Evolutionary conservation across 2,888 invertebrate species (phyloP).

Genomic region (Drosophila mercatorum): DNA sequence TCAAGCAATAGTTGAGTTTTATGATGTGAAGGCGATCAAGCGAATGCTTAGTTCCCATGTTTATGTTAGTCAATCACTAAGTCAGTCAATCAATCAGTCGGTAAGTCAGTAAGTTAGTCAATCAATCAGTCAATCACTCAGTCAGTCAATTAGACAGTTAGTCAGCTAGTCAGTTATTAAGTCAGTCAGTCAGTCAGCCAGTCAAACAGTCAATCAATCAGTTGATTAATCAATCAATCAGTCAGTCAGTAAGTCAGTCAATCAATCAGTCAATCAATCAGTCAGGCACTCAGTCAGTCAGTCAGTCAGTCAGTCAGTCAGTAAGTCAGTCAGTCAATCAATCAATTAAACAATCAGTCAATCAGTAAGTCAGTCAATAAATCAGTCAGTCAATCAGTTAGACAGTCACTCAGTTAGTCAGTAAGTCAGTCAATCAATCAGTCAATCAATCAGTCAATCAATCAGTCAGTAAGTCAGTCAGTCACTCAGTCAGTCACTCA

Average conservation of each 20-base stretch:
- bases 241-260: neutral
- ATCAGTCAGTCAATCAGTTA: neutral
- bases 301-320: neutral
- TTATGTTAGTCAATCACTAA: neutral
- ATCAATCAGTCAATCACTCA: neutral
- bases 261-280: neutral
- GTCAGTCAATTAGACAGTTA: neutral
- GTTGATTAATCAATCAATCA: neutral
- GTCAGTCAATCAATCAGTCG: neutral
- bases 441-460: neutral
- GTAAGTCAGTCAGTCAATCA: neutral
- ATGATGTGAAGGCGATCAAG: no score
- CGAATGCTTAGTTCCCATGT: no score
- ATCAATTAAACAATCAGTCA: neutral
- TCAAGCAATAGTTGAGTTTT: no score
- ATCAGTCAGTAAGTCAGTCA: neutral
- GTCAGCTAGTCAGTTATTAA: neutral
- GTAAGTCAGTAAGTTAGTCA: neutral
- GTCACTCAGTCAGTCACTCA: neutral
- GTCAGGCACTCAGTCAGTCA: neutral
- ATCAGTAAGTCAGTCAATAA: neutral
- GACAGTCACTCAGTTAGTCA: neutral
- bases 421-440: neutral
- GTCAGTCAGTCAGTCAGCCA: neutral
- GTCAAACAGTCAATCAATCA: neutral